Conservation (phyloP, 2,797 vertebrate species). For the Leucoraja ocellata region DNA sequence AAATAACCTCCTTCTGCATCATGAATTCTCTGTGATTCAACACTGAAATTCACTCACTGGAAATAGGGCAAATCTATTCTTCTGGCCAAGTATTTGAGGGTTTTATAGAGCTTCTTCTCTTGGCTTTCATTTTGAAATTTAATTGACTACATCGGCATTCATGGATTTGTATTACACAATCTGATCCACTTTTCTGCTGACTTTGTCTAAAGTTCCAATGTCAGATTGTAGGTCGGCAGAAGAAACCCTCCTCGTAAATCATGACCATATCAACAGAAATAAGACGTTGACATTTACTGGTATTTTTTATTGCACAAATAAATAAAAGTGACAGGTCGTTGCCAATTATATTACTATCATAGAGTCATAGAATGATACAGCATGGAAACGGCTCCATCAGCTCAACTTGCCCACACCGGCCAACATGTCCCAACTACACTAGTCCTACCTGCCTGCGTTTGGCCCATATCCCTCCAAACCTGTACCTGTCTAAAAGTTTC, state of each 20-base stretch:
- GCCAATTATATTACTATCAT: background rate
- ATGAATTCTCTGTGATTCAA: background rate
- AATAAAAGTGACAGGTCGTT: background rate
- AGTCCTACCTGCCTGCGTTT: too few species aligned
- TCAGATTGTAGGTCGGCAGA: background rate
- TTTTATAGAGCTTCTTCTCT: background rate
- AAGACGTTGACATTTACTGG: background rate
- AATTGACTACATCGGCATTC: background rate
- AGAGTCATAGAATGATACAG: too few species aligned
- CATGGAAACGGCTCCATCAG: too few species aligned
- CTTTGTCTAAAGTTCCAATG: background rate
- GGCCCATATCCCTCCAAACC: too few species aligned
- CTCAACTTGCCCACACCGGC: too few species aligned
- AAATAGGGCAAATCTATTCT: background rate
- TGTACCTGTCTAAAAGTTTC: too few species aligned
- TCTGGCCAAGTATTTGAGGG: background rate
- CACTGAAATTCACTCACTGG: background rate
- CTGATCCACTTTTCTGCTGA: background rate
- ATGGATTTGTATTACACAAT: background rate
- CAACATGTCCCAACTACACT: too few species aligned
- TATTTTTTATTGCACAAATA: background rate
- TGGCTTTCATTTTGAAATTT: background rate
- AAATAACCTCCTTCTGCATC: too few species aligned
- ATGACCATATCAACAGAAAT: background rate
- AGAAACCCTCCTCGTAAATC: background rate